A percentile compares a stretch with the other conserved stretches of the same genome.
phyloP scores from a whole-genome alignment of 2,113 vertebrate species.

The Ailurus styani region DNA sequence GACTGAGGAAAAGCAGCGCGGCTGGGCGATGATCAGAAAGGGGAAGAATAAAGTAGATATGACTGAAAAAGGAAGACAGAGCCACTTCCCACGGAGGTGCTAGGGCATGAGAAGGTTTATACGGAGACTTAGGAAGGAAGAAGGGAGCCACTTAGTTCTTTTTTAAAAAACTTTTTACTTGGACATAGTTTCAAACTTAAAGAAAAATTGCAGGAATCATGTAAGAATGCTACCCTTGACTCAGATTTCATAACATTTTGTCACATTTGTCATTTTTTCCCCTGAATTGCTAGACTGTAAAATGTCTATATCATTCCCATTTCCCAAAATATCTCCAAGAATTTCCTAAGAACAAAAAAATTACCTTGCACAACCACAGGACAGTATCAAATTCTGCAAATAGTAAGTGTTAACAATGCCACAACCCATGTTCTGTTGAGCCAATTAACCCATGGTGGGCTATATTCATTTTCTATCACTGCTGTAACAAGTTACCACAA shows the following conservation, averaged over 20 bases:
- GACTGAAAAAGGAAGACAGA: neutral
- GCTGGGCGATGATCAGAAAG: neutral
- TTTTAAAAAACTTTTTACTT: neutral
- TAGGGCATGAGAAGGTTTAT: too few species aligned
- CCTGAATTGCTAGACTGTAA: neutral
- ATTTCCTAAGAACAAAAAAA: neutral
- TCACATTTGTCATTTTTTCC: neutral
- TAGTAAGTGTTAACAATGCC: neutral
- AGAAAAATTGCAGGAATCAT: neutral
- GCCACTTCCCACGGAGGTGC: neutral
- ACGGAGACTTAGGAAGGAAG: neutral
- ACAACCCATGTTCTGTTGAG: neutral
- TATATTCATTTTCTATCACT: neutral
- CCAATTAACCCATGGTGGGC: neutral
- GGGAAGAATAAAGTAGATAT: neutral
- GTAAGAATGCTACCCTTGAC: neutral
- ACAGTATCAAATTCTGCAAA: neutral
- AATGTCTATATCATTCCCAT: neutral
- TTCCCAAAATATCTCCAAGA: neutral
- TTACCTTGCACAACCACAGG: neutral
- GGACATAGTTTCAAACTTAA: neutral
- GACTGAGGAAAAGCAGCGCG: neutral
- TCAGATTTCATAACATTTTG: neutral
- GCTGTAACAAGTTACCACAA: neutral
- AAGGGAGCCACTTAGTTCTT: too few species aligned